Base-by-base conservation (phyloP, 2,888 invertebrate species). In the Chaetogeoica ovagalla region DNA sequence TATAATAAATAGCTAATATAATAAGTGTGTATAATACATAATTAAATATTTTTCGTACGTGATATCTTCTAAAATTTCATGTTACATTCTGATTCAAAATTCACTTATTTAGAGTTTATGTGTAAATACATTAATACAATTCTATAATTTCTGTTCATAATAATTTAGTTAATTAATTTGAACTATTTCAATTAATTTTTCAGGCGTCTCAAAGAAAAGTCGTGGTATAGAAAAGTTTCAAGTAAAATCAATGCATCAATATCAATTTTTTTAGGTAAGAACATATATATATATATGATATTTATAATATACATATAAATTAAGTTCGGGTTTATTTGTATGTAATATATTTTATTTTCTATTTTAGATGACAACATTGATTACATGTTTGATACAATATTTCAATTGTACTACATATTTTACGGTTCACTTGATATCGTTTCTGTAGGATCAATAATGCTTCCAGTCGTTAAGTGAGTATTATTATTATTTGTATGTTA, bases 351-450 rank as follows among this genome's bases (percentile, higher is more conserved):
- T 76, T 68, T 69, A 19, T 66, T 60, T 39, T 57, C 17, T 21
- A 21, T 30, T 62, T 69, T 60, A 79, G 79, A 63, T 79, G 43
- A 62, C 11, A 70, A 62, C 2, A 55, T 71, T 57, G 79, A 79
- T 71, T 65, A 62, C 23, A 71, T 71, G 9, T 57, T 79, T 71
- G 79, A 79, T 71, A 2, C 79, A 62, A 15, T 79, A 57, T 79
- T 79, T 65, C 65, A 79, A 79, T n/a, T 57, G 57, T 79, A 71
- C 23, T 79, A 71, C 65, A 2, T 79, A 0, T 79, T 79, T 63
- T 70, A 71, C 62, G 57, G 71, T 65, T 52, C 63, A 17, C 13
- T 15, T 52, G 23, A 52, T 69, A 62, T 23, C 19, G 19, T 55
- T 39, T 21, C 60, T 70, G 2, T 77, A 52, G 68, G 62, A 62